These are phyloP conservation scores for Drosophila asahinai DNA, from an alignment of 1,140 invertebrate genomes.

Conservation along the genomic window DNA sequence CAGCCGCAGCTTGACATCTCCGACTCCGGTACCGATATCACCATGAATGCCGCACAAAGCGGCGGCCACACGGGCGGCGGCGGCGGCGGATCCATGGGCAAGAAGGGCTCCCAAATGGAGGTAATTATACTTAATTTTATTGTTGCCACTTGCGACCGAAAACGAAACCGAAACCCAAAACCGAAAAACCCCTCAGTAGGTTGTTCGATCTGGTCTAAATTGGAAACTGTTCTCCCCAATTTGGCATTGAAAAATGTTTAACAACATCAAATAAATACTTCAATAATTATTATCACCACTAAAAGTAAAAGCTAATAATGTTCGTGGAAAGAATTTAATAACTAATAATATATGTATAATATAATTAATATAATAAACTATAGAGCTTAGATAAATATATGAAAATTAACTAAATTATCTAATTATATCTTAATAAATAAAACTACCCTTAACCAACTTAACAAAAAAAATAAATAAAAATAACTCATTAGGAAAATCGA, in stretches of 20 bases:
- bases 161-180: no score
- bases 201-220: constrained; percentile 20
- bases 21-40: constrained; percentile 22
- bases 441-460: no score
- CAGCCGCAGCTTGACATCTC: constrained; percentile 6
- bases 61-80: constrained; percentile 84
- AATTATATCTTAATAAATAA: no score
- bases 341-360: no score
- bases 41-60: constrained; percentile 86
- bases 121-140: constrained; percentile 81
- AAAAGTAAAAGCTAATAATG: background rate
- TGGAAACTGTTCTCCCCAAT: constrained; percentile 14
- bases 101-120: constrained; percentile 85
- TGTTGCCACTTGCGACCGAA: background rate
- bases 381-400: no score
- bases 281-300: no score
- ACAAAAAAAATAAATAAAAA: no score
- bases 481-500: no score
- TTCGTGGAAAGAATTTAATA: background rate
- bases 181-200: background rate
- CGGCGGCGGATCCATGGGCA: constrained; percentile 83
- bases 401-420: background rate
- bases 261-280: background rate
- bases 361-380: no score
- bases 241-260: background rate